Evolutionary conservation across 2,888 invertebrate genomes (phyloP).

Genomic region (Dione vanillae): DNA sequence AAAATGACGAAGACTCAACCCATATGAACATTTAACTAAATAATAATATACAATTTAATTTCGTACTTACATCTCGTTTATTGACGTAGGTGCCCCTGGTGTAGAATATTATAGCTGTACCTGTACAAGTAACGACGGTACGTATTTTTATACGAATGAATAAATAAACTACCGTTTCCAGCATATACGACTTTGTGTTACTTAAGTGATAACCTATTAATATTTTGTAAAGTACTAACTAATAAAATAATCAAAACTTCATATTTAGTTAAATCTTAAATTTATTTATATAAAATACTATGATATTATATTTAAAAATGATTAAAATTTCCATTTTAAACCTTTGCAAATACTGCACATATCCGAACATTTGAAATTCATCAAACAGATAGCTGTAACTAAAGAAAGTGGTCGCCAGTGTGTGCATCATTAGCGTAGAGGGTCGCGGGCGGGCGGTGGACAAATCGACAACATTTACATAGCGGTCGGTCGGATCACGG

Average conservation of each 20-base stretch:
- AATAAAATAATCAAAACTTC: too few species aligned
- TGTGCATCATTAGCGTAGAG: conserved; percentile 38
- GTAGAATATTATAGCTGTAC: too few species aligned
- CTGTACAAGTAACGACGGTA: too few species aligned
- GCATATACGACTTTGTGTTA: neutral
- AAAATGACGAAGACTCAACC: too few species aligned
- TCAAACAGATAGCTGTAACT: conserved; percentile 9
- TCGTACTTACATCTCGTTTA: conserved; percentile 13
- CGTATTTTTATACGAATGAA: too few species aligned
- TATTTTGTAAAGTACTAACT: too few species aligned
- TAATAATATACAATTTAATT: too few species aligned
- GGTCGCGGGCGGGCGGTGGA: conserved; percentile 41
- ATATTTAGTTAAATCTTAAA: too few species aligned
- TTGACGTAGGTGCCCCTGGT: too few species aligned
- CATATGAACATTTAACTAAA: too few species aligned
- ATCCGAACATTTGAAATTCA: neutral
- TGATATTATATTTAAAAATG: neutral
- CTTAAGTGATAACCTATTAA: too few species aligned
- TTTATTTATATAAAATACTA: too few species aligned
- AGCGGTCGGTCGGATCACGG: conserved; percentile 49
- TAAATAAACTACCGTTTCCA: conserved; percentile 16
- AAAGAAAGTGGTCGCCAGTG: conserved; percentile 30
- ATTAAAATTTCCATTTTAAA: neutral
- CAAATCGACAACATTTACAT: conserved; percentile 48
- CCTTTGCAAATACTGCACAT: neutral